phyloP scores from a whole-genome alignment of 2,113 vertebrate species.

The Lontra canadensis region DNA sequence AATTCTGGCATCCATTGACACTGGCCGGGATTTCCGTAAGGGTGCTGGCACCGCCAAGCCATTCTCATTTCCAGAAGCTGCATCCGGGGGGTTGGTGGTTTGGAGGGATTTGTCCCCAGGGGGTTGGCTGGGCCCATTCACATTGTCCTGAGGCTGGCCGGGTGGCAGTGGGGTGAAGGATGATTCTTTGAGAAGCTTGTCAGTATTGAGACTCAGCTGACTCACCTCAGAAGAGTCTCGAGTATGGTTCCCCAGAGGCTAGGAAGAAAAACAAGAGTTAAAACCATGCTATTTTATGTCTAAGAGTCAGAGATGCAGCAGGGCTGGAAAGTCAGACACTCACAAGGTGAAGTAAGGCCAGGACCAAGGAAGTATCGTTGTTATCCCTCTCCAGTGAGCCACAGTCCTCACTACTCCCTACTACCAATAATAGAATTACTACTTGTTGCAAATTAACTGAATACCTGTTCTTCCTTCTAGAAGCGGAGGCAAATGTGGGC shows the following conservation, averaged over 20 bases:
- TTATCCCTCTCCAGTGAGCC: background rate
- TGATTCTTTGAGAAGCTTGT: slow-evolving; percentile 74
- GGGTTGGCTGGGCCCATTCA: slow-evolving; percentile 65
- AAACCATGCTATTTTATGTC: background rate
- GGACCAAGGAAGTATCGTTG: fast-evolving
- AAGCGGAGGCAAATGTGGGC: background rate
- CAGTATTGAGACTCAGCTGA: slow-evolving; percentile 87
- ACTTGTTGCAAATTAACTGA: background rate
- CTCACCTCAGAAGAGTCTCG: slow-evolving; percentile 86
- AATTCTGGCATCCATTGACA: slow-evolving; percentile 59
- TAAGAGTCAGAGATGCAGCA: background rate
- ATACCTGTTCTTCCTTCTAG: background rate
- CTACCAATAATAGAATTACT: fast-evolving
- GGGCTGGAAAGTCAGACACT: background rate
- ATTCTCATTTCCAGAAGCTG: slow-evolving; percentile 81
- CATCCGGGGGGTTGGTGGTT: slow-evolving; percentile 76
- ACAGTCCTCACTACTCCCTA: background rate
- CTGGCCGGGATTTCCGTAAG: slow-evolving; percentile 75
- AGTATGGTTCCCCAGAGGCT: slow-evolving; percentile 85
- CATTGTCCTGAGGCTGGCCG: slow-evolving; percentile 62
- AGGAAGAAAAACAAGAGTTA: background rate
- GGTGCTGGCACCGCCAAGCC: slow-evolving; percentile 71
- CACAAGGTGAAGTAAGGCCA: fast-evolving
- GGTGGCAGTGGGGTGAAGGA: background rate
- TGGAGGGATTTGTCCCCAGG: slow-evolving; percentile 80